These are phyloP conservation scores for Eremobia ochroleuca DNA, from an alignment of 2,888 invertebrate species.

Conservation along the genomic window DNA sequence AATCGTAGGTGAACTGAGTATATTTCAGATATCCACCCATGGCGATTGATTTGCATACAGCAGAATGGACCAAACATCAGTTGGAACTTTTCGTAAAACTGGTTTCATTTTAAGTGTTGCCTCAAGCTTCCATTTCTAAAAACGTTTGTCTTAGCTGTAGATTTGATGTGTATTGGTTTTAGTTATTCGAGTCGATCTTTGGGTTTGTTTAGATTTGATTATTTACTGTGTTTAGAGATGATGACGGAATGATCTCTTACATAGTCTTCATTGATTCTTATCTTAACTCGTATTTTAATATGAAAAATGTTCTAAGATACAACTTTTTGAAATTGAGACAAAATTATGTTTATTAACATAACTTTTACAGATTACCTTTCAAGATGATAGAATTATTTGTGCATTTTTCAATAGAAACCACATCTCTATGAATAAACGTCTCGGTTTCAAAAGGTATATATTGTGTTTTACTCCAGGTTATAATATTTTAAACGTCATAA, in stretches of 20 bases:
- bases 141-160: conserved; percentile 20
- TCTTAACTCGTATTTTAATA: neutral
- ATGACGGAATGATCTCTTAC: neutral
- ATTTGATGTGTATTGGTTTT: conserved; percentile 18
- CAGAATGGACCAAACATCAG: neutral
- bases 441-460: conserved; percentile 9
- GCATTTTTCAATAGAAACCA: neutral
- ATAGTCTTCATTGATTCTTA: neutral
- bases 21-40: neutral
- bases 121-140: conserved; percentile 20
- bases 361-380: neutral
- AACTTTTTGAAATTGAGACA: conserved; percentile 28
- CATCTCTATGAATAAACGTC: neutral
- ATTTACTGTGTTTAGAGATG: neutral
- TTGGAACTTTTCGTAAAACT: conserved; percentile 9
- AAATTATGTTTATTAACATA: neutral
- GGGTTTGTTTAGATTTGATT: conserved; percentile 6
- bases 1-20: neutral
- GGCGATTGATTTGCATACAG: neutral
- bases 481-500: neutral
- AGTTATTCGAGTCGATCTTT: neutral
- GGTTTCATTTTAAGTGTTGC: conserved; percentile 20
- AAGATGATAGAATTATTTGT: neutral
- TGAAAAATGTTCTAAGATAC: neutral
- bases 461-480: conserved; percentile 5